phyloP scores from a whole-genome alignment of 2,113 vertebrate species.

The Gymnogyps californianus region DNA sequence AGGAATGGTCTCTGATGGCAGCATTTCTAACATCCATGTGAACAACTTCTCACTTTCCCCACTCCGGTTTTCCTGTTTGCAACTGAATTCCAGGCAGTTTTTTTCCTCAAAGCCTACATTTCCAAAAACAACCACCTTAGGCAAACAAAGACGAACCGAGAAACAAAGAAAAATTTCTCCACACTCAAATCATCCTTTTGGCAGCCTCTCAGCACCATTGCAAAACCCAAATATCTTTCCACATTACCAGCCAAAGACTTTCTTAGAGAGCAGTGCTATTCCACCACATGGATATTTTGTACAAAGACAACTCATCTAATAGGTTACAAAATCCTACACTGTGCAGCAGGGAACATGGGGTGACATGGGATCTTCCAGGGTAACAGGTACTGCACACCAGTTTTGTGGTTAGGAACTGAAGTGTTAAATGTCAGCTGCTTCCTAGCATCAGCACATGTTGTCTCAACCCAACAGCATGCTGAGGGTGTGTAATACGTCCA shows the following conservation, averaged over 20 bases:
- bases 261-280: not conserved
- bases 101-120: not conserved
- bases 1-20: not conserved
- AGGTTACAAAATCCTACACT: not conserved
- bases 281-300: not conserved
- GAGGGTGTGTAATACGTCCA: not conserved
- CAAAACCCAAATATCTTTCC: not conserved
- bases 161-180: not conserved
- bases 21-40: not conserved
- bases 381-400: not conserved
- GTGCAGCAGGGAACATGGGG: not conserved
- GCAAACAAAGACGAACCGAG: not conserved
- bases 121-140: not conserved
- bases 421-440: not conserved
- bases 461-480: not conserved
- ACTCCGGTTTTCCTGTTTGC: not conserved
- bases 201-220: not conserved
- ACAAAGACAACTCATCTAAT: not conserved
- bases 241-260: not conserved
- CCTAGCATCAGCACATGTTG: not conserved
- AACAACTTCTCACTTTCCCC: not conserved
- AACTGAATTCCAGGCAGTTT: not conserved
- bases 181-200: not conserved
- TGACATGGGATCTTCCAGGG: not conserved
- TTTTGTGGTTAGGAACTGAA: not conserved